These are phyloP conservation scores for Salpingus planirostris DNA, from an alignment of 2,888 invertebrate genomes.

Conservation along the genomic window DNA sequence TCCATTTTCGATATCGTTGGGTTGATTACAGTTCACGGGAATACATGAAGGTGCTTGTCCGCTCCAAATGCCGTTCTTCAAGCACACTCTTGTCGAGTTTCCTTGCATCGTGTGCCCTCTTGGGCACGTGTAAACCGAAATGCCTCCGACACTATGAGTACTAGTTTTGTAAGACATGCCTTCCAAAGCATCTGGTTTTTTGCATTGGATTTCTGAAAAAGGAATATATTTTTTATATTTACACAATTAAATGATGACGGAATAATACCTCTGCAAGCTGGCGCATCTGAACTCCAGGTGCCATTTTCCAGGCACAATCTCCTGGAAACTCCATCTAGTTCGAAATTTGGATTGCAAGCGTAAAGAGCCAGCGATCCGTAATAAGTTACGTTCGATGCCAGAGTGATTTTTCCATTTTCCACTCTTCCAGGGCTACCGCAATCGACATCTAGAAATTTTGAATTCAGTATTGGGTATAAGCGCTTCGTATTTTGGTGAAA, in stretches of 20 bases:
- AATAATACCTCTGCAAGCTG: conserved; percentile 73
- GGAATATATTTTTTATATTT: no score
- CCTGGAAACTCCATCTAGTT: conserved; percentile 73
- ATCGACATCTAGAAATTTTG: conserved; percentile 61
- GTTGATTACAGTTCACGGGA: conserved; percentile 76
- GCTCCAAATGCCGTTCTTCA: conserved; percentile 72
- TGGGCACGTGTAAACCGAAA: conserved; percentile 75
- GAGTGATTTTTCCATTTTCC: conserved; percentile 63
- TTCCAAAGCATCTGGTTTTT: conserved; percentile 56
- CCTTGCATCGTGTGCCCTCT: conserved; percentile 72
- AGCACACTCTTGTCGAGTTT: conserved; percentile 67
- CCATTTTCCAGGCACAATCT: conserved; percentile 80
- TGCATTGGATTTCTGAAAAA: conserved; percentile 79
- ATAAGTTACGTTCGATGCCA: conserved; percentile 81
- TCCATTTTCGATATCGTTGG: conserved; percentile 72
- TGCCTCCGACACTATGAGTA: conserved; percentile 67
- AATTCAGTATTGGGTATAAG: not conserved
- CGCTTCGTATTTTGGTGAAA: no score
- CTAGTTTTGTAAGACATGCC: conserved; percentile 51
- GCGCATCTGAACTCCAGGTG: conserved; percentile 81
- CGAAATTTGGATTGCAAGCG: conserved; percentile 72
- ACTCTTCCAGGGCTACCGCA: conserved; percentile 70
- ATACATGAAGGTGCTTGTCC: conserved; percentile 70
- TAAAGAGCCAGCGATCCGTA: conserved; percentile 81
- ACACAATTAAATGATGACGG: conserved; percentile 40